A percentile compares a stretch with the other conserved stretches of the same genome.
phyloP scores from a whole-genome alignment of 1,140 invertebrate species.

The Oscheius sp. region DNA sequence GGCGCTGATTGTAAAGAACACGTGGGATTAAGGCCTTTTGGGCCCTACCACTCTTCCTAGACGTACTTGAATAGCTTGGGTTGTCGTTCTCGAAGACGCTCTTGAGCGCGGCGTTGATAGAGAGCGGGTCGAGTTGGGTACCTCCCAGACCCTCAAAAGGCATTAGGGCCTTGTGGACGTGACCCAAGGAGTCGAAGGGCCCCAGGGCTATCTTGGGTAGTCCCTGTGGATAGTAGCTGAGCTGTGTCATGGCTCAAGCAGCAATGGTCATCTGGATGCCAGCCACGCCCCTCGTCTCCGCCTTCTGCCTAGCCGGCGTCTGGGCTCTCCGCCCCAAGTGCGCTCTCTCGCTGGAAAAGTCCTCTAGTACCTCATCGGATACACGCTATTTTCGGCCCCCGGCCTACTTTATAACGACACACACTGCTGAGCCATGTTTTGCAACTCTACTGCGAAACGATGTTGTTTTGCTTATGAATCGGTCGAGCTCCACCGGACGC shows the following conservation, averaged over 20 bases:
- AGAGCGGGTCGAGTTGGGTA: neutral
- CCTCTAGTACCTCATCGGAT: no score
- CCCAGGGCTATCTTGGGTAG: slow-evolving; percentile 12
- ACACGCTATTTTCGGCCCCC: no score
- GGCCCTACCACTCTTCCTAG: neutral
- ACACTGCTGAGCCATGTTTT: no score
- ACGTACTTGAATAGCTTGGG: slow-evolving; percentile 41
- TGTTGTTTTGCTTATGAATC: no score
- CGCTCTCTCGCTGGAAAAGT: no score
- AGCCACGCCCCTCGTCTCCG: slow-evolving; percentile 6
- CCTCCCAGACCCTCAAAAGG: neutral
- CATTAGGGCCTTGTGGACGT: neutral
- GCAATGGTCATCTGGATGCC: slow-evolving; percentile 2
- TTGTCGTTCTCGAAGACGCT: slow-evolving; percentile 30
- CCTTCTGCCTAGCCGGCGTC: neutral
- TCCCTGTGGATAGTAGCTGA: slow-evolving; percentile 30
- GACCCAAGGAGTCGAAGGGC: neutral
- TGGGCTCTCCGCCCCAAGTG: neutral
- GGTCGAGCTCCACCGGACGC: no score
- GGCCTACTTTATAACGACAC: no score
- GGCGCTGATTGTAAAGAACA: neutral
- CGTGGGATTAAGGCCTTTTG: neutral
- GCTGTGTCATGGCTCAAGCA: slow-evolving; percentile 25
- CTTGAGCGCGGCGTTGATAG: slow-evolving; percentile 29
- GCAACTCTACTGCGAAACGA: no score